Evolutionary conservation across 2,888 invertebrate genomes (phyloP), one percentile per base, ranked within the genome.

Genomic region (Chymomyza amoena): DNA sequence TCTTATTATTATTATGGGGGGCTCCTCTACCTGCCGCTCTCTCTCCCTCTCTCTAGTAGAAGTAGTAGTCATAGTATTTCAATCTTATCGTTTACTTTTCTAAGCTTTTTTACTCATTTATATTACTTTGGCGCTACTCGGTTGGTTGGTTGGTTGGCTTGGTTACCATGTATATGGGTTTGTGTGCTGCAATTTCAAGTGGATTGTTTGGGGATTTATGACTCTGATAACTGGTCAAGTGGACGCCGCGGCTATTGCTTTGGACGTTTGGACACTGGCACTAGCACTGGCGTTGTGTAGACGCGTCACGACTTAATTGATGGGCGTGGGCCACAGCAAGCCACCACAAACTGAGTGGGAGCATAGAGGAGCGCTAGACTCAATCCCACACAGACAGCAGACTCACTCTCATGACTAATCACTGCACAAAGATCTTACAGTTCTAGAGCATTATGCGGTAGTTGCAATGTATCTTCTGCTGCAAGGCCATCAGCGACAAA

Each of bases 121-220:
- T 72, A 79, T 87, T 73, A 73, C 74, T 79, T 76, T 25, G 70
- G 73, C 71, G 66, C 36, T 50, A 20, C 51, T 59, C 63, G 32
- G 50, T 28, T 18, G 28, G 16, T 64, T 45, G 18, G 56, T 60
- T 64, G n/a, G n/a, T n/a, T n/a, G n/a, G 28, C 18, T 64, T 45
- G 18, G 56, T 60, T 64, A 18, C 56, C 28, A 32, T 20, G 39
- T 52, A 54, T 45, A 66, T 76, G 64, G 66, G 66, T 63, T 61
- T 62, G 68, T 68, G 74, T 71, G 71, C 74, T 85, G 80, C 73
- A 78, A 70, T 73, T 71, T 79, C 66, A 68, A 88, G 84, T 84
- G 78, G 78, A 84, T 86, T 81, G 84, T 76, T 84, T 70, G 78
- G 78, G 80, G 80, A 88, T 84, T 84, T 84, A 84, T 84, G 84